Conservation (phyloP, 2,113 vertebrate species). For the Taurulus bubalis region DNA sequence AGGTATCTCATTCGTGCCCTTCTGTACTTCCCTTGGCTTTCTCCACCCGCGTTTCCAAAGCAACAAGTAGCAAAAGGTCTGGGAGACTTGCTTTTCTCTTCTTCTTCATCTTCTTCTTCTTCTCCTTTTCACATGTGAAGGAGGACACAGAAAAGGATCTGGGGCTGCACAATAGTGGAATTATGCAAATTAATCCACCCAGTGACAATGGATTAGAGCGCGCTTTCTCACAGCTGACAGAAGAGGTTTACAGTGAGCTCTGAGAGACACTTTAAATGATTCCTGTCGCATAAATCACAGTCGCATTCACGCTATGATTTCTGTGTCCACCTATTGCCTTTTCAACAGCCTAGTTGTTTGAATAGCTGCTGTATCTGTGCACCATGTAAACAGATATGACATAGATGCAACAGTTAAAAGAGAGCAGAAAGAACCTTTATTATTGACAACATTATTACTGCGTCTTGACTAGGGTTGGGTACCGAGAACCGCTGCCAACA, state of each 20-base stretch:
- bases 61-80: slow-evolving; percentile 72
- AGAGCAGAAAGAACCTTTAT: slow-evolving; percentile 23
- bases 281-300: slow-evolving; percentile 71
- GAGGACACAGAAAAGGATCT: slow-evolving; percentile 66
- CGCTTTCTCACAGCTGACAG: slow-evolving; percentile 69
- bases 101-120: background rate
- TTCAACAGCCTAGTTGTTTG: slow-evolving; percentile 38
- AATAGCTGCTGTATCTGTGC: slow-evolving; percentile 32
- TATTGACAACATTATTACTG: slow-evolving; percentile 6
- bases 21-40: slow-evolving; percentile 37
- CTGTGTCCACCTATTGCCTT: slow-evolving; percentile 52
- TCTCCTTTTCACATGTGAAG: slow-evolving; percentile 33
- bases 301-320: slow-evolving; percentile 49
- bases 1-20: slow-evolving; percentile 25
- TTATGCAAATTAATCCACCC: slow-evolving; percentile 80
- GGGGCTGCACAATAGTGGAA: slow-evolving; percentile 74
- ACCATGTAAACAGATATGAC: slow-evolving; percentile 41
- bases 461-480: no score
- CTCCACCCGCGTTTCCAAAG: slow-evolving; percentile 64
- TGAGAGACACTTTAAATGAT: slow-evolving; percentile 69
- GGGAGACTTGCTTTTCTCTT: slow-evolving; percentile 1
- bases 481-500: no score
- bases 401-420: slow-evolving; percentile 9
- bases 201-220: slow-evolving; percentile 78
- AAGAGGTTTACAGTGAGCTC: slow-evolving; percentile 58